Conservation (phyloP, 2,888 invertebrate species). For the Lomographa bimaculata region DNA sequence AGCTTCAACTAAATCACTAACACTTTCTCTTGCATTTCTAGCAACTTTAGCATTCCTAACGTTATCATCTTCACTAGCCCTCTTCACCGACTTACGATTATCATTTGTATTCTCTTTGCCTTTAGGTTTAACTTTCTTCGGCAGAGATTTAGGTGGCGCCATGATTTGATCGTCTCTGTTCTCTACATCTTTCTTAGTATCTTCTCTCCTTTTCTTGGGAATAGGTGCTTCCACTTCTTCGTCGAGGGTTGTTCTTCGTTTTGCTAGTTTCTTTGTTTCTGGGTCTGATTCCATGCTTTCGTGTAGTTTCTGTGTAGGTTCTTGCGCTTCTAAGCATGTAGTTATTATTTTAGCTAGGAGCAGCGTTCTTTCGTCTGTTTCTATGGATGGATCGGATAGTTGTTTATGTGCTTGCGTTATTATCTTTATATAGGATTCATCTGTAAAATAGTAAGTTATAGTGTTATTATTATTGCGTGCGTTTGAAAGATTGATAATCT, state of each 20-base stretch:
- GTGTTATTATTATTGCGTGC: background rate
- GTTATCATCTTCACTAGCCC: slow-evolving; percentile 9
- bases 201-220: slow-evolving; percentile 12
- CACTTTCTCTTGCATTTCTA: slow-evolving; percentile 1
- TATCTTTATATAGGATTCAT: slow-evolving; percentile 57
- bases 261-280: slow-evolving; percentile 35
- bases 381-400: slow-evolving; percentile 53
- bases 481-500: no score
- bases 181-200: slow-evolving; percentile 25
- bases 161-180: slow-evolving; percentile 52
- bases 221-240: slow-evolving; percentile 12
- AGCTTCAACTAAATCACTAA: background rate
- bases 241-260: slow-evolving; percentile 14
- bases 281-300: slow-evolving; percentile 48
- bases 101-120: slow-evolving; percentile 40
- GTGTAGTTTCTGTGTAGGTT: slow-evolving; percentile 30
- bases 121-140: slow-evolving; percentile 56
- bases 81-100: slow-evolving; percentile 30
- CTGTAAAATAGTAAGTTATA: slow-evolving; percentile 44
- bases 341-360: slow-evolving; percentile 60
- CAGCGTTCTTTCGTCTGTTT: slow-evolving; percentile 60
- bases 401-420: slow-evolving; percentile 57
- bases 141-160: slow-evolving; percentile 66
- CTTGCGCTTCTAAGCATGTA: slow-evolving; percentile 57
- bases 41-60: slow-evolving; percentile 18